phyloP scores from a whole-genome alignment of 1,140 invertebrate genomes.

The Protaetia brevitarsis region DNA sequence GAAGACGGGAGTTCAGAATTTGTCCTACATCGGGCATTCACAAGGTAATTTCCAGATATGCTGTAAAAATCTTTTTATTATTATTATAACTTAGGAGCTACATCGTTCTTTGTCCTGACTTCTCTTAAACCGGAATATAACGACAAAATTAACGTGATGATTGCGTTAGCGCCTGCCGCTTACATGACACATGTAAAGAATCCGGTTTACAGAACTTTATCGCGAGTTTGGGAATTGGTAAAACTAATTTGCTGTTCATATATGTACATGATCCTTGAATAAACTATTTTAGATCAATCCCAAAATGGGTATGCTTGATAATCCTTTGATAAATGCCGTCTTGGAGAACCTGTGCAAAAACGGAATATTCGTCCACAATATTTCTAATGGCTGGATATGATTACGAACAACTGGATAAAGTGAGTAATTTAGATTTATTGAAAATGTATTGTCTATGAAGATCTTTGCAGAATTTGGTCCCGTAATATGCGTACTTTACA shows the following conservation, averaged over 20 bases:
- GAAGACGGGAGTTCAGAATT: slow-evolving; percentile 51
- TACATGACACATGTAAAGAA: slow-evolving; percentile 38
- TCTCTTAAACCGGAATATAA: slow-evolving; percentile 53
- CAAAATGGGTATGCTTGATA: background rate
- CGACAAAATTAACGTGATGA: slow-evolving; percentile 47
- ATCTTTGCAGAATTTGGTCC: background rate
- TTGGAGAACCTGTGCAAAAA: slow-evolving; percentile 46
- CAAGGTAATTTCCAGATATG: slow-evolving; percentile 56
- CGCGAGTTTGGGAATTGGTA: slow-evolving; percentile 3
- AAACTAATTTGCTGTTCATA: background rate
- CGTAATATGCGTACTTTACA: background rate
- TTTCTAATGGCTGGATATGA: slow-evolving; percentile 56
- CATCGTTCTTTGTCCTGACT: slow-evolving; percentile 47
- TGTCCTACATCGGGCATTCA: slow-evolving; percentile 65
- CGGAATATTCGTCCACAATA: slow-evolving; percentile 42
- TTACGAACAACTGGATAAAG: slow-evolving; percentile 50
- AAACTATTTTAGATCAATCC: background rate
- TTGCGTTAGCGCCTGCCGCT: slow-evolving; percentile 54
- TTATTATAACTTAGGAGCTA: background rate
- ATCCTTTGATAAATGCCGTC: background rate
- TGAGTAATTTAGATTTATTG: too few relatives aligned
- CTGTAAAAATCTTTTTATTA: background rate
- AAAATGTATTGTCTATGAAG: too few relatives aligned
- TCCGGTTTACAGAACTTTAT: slow-evolving; percentile 1
- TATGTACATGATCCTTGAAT: background rate